These are phyloP conservation scores for Dreissena rostriformis DNA, from an alignment of 1,140 invertebrate species.

Conservation along the genomic window DNA sequence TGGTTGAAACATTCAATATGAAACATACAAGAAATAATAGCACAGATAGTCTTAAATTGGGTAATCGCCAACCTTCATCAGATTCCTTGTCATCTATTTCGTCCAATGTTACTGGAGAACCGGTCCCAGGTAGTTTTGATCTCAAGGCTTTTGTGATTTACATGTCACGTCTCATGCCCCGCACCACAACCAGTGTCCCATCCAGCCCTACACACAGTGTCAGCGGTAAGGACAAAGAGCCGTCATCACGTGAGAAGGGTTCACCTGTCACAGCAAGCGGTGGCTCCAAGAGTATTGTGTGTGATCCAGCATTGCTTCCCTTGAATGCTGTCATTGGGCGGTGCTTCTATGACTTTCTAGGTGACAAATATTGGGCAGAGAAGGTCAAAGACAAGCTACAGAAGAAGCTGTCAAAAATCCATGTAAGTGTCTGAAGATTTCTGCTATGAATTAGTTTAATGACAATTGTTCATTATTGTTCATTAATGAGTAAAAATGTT, in stretches of 20 bases:
- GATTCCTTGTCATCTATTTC: constrained; percentile 70
- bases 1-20: constrained; percentile 49
- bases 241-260: constrained; percentile 14
- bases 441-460: neutral
- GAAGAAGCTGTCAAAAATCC: constrained; percentile 92
- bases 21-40: constrained; percentile 46
- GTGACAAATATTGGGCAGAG: constrained; percentile 85
- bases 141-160: constrained; percentile 70
- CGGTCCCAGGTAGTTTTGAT: constrained; percentile 13
- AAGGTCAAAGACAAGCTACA: constrained; percentile 88
- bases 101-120: constrained; percentile 27
- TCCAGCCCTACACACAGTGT: constrained; percentile 41
- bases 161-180: constrained; percentile 76
- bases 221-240: constrained; percentile 14
- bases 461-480: too few species aligned
- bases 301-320: constrained; percentile 83
- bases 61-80: constrained; percentile 70
- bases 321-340: constrained; percentile 89
- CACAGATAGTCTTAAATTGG: constrained; percentile 54
- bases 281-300: constrained; percentile 62
- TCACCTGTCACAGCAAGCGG: constrained; percentile 9
- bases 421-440: constrained; percentile 81
- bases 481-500: too few species aligned
- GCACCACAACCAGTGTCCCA: constrained; percentile 45
- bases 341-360: constrained; percentile 90